Conservation (phyloP, 2,797 vertebrate species). For the Erithacus rubecula region DNA sequence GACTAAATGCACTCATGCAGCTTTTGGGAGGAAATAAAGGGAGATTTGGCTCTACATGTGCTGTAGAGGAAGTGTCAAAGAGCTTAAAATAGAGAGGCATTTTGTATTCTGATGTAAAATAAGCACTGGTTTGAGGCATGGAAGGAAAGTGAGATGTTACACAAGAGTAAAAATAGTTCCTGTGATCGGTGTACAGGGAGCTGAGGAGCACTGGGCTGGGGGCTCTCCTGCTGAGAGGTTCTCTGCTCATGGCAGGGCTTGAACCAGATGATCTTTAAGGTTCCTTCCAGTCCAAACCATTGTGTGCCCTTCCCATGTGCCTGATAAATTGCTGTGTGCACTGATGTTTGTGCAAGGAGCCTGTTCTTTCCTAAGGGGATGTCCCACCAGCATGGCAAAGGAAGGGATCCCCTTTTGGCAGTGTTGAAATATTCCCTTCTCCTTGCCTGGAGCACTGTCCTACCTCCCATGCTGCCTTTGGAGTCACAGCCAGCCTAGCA, state of each 20-base stretch:
- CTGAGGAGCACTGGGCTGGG: neutral
- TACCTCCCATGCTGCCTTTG: neutral
- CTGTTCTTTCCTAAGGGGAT: neutral
- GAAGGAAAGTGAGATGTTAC: neutral
- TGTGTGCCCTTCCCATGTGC: neutral
- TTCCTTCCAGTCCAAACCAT: neutral
- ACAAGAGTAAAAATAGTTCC: neutral
- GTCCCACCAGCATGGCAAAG: neutral
- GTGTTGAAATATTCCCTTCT: neutral
- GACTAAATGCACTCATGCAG: neutral
- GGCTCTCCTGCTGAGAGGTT: neutral
- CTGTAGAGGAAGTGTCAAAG: slow-evolving; percentile 42
- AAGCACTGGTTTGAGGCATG: neutral
- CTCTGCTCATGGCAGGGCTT: neutral
- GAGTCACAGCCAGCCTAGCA: neutral
- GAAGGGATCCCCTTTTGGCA: neutral
- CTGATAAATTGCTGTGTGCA: neutral
- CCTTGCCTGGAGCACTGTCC: neutral
- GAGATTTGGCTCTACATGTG: neutral
- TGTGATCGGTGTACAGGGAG: fast-evolving
- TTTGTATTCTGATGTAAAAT: slow-evolving; percentile 12
- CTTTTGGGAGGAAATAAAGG: neutral
- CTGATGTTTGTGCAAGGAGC: neutral
- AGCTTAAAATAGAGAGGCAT: slow-evolving; percentile 22
- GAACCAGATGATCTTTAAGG: neutral